A percentile compares a stretch with the other conserved stretches of the same genome.
phyloP scores from a whole-genome alignment of 2,797 vertebrate genomes.

The Characodon lateralis region DNA sequence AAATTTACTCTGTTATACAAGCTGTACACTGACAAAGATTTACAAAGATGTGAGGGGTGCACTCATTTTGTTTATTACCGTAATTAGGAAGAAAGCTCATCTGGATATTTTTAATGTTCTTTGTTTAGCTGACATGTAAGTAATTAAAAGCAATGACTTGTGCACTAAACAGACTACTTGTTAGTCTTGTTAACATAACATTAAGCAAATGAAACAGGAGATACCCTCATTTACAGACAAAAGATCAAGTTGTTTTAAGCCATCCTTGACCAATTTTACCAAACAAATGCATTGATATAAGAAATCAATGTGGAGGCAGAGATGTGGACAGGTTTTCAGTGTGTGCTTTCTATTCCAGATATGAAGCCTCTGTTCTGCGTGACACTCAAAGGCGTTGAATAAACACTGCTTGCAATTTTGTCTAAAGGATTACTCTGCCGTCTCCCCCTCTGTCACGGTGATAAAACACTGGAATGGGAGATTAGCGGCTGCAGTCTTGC shows the following conservation, averaged over 20 bases:
- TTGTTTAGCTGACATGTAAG: not conserved
- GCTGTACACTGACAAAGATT: too few relatives aligned
- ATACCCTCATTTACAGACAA: constrained; percentile 1
- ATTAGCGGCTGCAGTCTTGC: constrained; percentile 67
- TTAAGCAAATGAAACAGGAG: not conserved
- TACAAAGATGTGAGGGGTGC: too few relatives aligned
- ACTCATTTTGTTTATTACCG: too few relatives aligned
- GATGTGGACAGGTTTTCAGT: constrained; percentile 44
- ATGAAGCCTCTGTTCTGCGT: constrained; percentile 40
- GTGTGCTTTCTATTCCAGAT: constrained; percentile 33
- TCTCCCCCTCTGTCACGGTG: constrained; percentile 65
- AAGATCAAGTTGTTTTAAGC: constrained; percentile 15
- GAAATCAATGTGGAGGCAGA: constrained; percentile 27
- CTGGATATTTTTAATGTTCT: not conserved
- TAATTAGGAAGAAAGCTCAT: not conserved
- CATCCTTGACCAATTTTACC: constrained; percentile 19
- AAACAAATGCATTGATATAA: constrained; percentile 14
- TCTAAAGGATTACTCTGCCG: constrained; percentile 70
- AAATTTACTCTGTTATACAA: too few relatives aligned
- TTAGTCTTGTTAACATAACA: not conserved
- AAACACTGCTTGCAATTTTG: constrained; percentile 73
- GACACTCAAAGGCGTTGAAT: constrained; percentile 59
- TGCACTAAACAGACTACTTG: not conserved
- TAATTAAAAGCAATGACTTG: not conserved
- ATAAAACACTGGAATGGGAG: constrained; percentile 74